Conservation (phyloP, 2,113 vertebrate species). For the Cyprinodon brontotheroides region DNA sequence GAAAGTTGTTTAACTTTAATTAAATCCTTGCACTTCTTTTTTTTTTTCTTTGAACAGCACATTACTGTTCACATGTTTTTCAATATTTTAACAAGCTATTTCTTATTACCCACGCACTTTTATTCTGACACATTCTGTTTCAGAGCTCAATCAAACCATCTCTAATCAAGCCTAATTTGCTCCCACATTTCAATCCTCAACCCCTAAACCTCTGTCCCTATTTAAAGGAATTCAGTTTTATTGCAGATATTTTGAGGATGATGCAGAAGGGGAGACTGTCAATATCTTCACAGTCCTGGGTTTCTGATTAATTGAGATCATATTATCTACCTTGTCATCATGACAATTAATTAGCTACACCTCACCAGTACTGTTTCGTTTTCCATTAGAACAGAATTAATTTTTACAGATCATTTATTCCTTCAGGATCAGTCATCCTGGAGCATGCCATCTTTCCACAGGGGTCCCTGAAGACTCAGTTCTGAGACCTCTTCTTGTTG, state of each 20-base stretch:
- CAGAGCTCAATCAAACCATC: neutral
- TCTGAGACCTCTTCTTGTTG: neutral
- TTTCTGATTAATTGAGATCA: neutral
- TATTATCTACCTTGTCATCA: no score
- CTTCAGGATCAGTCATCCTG: no score
- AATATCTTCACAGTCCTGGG: neutral
- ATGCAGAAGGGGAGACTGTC: no score
- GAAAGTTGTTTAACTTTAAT: conserved; percentile 9
- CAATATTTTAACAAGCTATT: neutral
- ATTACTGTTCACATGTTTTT: conserved; percentile 12
- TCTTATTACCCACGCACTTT: conserved; percentile 4
- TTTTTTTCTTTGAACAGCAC: conserved; percentile 10
- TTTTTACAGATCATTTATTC: neutral
- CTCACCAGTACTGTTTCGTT: no score
- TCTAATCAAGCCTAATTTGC: conserved; percentile 13
- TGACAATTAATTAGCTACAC: no score
- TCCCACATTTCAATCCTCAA: neutral
- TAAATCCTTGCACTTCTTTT: conserved; percentile 16
- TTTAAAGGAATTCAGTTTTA: neutral
- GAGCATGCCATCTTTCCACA: no score
- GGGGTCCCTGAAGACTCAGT: neutral
- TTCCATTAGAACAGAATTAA: neutral
- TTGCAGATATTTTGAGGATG: no score
- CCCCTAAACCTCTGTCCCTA: neutral
- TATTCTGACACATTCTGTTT: neutral